A percentile compares a stretch with the other conserved stretches of the same genome.
Conservation (phyloP, 2,888 invertebrate genomes). For the Oasisia sp. region DNA sequence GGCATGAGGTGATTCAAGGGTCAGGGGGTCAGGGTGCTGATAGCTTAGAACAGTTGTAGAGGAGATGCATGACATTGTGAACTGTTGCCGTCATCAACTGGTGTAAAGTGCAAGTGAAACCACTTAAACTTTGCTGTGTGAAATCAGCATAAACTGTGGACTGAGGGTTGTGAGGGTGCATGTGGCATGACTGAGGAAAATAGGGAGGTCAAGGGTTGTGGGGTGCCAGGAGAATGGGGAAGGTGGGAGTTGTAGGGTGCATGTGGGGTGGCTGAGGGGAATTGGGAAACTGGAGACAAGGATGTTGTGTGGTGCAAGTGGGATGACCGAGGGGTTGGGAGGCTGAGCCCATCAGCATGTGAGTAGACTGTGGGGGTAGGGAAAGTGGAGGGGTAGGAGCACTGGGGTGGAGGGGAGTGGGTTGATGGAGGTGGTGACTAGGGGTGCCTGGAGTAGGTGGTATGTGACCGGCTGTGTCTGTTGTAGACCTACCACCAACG, state of each 20-base stretch:
- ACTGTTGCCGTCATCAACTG: no score
- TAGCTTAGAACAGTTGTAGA: no score
- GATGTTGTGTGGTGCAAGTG: background rate
- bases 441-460: background rate
- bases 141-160: background rate
- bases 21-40: no score
- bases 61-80: no score
- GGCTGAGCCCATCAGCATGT: background rate
- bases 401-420: no score
- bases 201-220: background rate
- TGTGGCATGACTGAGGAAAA: no score
- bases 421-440: background rate
- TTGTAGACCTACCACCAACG: conserved; percentile 1
- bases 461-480: background rate
- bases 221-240: background rate
- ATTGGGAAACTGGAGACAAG: no score
- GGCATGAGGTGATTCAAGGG: no score
- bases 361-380: no score
- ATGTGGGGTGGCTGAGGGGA: background rate
- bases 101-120: background rate
- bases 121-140: no score
- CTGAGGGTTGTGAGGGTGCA: background rate
- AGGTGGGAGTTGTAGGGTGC: background rate
- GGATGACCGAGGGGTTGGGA: background rate
- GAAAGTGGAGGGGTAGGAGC: no score